A percentile compares a stretch with the other conserved stretches of the same genome.
phyloP scores from a whole-genome alignment of 53 echinoderm and acorn worm species.

The Patiria pectinifera region DNA sequence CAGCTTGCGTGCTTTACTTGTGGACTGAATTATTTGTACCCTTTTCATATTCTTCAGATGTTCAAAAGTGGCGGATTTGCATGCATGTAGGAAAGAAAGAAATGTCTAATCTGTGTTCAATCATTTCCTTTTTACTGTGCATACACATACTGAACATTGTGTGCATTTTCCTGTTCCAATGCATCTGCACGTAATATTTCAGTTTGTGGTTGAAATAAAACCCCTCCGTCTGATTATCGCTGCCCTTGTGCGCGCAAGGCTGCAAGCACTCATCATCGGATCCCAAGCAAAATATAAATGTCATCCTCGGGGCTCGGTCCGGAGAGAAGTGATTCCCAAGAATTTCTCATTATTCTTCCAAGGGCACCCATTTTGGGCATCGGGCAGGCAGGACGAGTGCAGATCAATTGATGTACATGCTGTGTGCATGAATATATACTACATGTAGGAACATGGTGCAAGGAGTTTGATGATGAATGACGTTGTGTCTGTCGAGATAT shows the following conservation, averaged over 20 bases:
- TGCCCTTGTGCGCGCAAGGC: not conserved
- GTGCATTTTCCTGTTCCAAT: too few relatives aligned
- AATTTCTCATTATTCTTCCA: slow-evolving; percentile 35
- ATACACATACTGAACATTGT: too few relatives aligned
- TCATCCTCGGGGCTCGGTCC: not conserved
- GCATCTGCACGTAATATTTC: not conserved
- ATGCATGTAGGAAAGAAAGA: not conserved
- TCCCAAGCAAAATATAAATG: slow-evolving; percentile 7
- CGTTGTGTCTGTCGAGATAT: not conserved
- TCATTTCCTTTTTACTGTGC: too few relatives aligned
- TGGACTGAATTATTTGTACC: not conserved
- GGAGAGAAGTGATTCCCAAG: slow-evolving; percentile 21
- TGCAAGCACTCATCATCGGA: not conserved
- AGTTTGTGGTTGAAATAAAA: not conserved
- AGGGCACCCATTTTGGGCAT: slow-evolving; percentile 25
- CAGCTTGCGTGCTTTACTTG: too few relatives aligned
- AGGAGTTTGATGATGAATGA: slow-evolving; percentile 7
- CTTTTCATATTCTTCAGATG: not conserved
- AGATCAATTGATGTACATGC: not conserved
- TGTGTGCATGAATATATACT: not conserved
- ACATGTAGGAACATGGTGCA: not conserved
- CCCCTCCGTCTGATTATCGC: not conserved
- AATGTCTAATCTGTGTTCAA: too few relatives aligned
- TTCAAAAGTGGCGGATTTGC: not conserved
- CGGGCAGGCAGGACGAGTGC: not conserved